Percentiles rank a stretch among this genome's conserved stretches.
These are phyloP conservation scores for Fragum sueziense DNA, from an alignment of 2,888 invertebrate genomes.

Conservation along the genomic window DNA sequence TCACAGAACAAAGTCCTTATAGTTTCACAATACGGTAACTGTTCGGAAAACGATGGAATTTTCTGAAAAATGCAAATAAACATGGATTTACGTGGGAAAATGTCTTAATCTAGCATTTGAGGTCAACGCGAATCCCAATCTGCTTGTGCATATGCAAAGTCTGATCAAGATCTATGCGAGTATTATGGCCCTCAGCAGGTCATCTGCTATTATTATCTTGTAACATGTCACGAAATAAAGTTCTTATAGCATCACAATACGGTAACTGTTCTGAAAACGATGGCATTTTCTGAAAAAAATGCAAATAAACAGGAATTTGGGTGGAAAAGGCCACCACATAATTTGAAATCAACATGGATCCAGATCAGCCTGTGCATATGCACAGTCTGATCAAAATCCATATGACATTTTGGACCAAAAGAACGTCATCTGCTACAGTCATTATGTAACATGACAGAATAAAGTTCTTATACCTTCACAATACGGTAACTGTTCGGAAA, in stretches of 20 bases:
- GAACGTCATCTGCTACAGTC: conserved; percentile 1
- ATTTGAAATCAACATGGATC: too few relatives aligned
- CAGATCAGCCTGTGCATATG: too few relatives aligned
- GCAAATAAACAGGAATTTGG: too few relatives aligned
- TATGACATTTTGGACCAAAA: too few relatives aligned
- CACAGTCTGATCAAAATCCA: too few relatives aligned
- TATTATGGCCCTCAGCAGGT: neutral
- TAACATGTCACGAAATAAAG: conserved; percentile 11
- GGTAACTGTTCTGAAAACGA: neutral
- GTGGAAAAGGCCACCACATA: too few relatives aligned
- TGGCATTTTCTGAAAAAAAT: neutral
- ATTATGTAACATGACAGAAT: conserved; percentile 17
- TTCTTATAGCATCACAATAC: neutral
- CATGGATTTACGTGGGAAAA: too few relatives aligned
- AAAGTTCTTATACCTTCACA: neutral
- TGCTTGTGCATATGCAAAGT: too few relatives aligned
- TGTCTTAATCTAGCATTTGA: too few relatives aligned
- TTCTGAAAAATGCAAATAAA: conserved; percentile 5
- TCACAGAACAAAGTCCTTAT: neutral
- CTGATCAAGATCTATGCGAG: too few relatives aligned
- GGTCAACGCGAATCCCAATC: too few relatives aligned
- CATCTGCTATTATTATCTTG: neutral
- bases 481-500: conserved; percentile 12
- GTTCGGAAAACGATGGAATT: neutral
- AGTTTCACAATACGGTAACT: conserved; percentile 8